A percentile compares a stretch with the other conserved stretches of the same genome.
Conservation (phyloP, 2,113 vertebrate species). For the Eulemur rufifrons region DNA sequence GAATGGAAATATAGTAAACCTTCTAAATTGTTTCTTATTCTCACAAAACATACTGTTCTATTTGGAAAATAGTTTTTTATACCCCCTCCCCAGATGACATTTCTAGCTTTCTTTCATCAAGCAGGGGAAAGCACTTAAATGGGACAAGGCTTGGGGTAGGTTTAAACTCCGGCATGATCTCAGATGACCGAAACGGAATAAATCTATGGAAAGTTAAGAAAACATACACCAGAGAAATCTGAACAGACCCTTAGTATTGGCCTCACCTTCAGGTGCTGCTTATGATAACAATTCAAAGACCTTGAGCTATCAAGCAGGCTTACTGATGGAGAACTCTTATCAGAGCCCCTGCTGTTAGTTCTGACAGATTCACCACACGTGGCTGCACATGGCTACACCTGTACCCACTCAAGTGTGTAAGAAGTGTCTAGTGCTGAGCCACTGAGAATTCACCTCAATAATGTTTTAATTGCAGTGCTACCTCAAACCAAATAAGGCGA, state of each 20-base stretch:
- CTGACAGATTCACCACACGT: conserved; percentile 84
- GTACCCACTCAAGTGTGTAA: conserved; percentile 66
- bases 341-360: conserved; percentile 81
- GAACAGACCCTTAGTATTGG: conserved; percentile 72
- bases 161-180: conserved; percentile 34
- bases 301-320: conserved; percentile 80
- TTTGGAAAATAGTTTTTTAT: neutral
- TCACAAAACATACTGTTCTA: neutral
- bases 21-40: conserved; percentile 12
- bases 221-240: neutral
- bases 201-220: conserved; percentile 53
- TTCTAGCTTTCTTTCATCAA: neutral
- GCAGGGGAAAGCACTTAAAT: neutral
- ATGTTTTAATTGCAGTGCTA: conserved; percentile 83
- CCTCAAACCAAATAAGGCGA: conserved; percentile 68
- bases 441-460: conserved; percentile 69
- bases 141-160: conserved; percentile 35
- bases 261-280: conserved; percentile 74
- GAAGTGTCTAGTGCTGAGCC: conserved; percentile 71
- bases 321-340: conserved; percentile 81
- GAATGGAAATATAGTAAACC: neutral
- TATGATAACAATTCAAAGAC: conserved; percentile 80
- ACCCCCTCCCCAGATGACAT: neutral
- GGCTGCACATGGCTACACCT: conserved; percentile 81
- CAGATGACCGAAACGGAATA: conserved; percentile 62